Percentiles rank a stretch among this genome's conserved stretches.
Evolutionary conservation across 1,140 invertebrate genomes (phyloP).

Genomic region (Bombus affinis): DNA sequence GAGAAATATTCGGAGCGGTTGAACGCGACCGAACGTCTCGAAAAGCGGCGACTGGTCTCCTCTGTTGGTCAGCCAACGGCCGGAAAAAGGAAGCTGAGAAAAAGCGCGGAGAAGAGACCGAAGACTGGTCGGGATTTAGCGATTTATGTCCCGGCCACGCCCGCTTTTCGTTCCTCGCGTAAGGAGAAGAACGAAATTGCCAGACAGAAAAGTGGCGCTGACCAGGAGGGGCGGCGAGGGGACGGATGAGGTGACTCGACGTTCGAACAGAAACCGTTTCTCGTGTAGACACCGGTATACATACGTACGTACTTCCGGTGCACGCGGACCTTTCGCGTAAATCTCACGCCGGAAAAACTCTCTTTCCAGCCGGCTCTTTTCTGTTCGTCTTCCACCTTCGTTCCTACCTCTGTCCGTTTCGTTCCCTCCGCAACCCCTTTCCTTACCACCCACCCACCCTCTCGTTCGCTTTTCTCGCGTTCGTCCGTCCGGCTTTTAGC

Average conservation of each 20-base stretch:
- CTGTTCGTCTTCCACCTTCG: constrained; percentile 30
- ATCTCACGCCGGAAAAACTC: constrained; percentile 68
- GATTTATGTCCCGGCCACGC: constrained; percentile 73
- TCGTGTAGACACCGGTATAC: constrained; percentile 48
- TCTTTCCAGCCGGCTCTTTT: constrained; percentile 8
- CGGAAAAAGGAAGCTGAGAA: constrained; percentile 35
- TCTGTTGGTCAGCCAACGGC: background rate
- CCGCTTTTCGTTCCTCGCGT: constrained; percentile 66
- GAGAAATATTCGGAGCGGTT: background rate
- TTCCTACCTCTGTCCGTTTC: background rate
- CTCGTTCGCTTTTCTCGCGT: constrained; percentile 28
- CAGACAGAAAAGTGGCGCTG: constrained; percentile 32
- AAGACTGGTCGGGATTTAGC: constrained; percentile 70
- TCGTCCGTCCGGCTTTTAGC: constrained; percentile 67
- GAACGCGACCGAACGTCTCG: background rate
- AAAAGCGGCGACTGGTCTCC: no score
- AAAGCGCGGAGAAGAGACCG: constrained; percentile 55
- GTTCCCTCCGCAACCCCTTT: constrained; percentile 3
- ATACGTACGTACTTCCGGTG: constrained; percentile 60
- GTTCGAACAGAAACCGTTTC: constrained; percentile 47
- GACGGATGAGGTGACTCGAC: constrained; percentile 13
- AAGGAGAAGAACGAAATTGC: constrained; percentile 57
- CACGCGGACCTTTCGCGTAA: constrained; percentile 64
- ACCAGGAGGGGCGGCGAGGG: background rate
- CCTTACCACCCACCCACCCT: background rate